phyloP scores from a whole-genome alignment of 2,797 vertebrate genomes.

The Brotogeris chrysoptera region DNA sequence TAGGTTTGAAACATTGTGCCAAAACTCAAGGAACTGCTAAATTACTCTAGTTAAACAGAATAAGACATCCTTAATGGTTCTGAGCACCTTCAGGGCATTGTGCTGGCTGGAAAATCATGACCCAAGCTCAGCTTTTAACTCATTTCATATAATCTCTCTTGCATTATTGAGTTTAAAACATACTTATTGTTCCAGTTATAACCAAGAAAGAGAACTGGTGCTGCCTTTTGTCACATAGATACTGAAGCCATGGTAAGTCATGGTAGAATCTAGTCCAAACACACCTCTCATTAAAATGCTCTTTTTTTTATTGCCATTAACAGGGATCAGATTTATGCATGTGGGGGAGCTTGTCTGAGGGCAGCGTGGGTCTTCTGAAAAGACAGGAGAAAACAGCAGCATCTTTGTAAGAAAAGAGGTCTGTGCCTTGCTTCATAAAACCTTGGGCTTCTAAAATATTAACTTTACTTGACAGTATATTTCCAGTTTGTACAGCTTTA shows the following conservation, averaged over 20 bases:
- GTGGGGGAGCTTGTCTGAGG: not conserved
- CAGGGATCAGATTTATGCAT: not conserved
- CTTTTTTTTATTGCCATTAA: not conserved
- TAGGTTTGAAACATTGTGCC: not conserved
- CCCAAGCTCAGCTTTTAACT: not conserved
- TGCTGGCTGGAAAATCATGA: not conserved
- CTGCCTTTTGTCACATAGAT: not conserved
- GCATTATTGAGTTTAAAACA: not conserved
- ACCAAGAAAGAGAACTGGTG: not conserved
- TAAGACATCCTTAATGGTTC: not conserved
- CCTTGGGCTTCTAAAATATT: slow-evolving; percentile 12
- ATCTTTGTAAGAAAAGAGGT: not conserved
- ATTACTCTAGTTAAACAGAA: not conserved
- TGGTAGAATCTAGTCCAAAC: not conserved
- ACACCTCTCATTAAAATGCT: not conserved
- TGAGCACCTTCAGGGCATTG: not conserved
- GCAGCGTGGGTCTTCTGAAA: not conserved
- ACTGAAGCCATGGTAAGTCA: not conserved
- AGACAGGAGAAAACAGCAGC: not conserved
- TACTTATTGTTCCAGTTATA: not conserved
- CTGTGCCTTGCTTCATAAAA: slow-evolving; percentile 8
- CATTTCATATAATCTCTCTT: not conserved
- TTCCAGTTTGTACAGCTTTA: slow-evolving; percentile 36
- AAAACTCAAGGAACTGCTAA: not conserved
- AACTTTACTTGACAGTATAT: slow-evolving; percentile 16